Base-by-base conservation (phyloP, 2,797 vertebrate genomes). In the Pseudochromis fuscus region DNA sequence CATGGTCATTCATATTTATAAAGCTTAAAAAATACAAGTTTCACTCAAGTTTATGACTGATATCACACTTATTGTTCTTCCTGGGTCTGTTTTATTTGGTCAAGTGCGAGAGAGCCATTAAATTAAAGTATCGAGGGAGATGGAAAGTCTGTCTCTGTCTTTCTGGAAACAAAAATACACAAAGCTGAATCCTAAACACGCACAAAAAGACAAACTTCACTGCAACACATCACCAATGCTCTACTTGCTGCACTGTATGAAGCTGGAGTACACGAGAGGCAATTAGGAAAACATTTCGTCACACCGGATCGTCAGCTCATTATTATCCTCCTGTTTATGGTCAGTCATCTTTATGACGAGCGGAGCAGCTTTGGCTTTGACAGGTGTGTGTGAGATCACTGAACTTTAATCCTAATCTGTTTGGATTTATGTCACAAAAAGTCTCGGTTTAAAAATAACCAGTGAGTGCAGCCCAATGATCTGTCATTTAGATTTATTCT, bases 1-100 rank as follows among this genome's bases (percentile, higher is more conserved):
- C 49, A 71, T 55, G 65, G 50, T 25, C 28, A 77, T 83, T 82
- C 30, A 75, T 84, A 86, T 89, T 87, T 73, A 84, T 78, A 38
- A 76, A 66, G 51, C 40, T 62, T 74, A 19, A 12, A 45, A 48
- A 57, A 61, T 61, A 30, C 55, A 30, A 40, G 18, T 40, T 63
- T 68, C 45, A 27, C 19, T 44, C 35, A 44, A 66, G 68, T 67
- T 69, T 53, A 72, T 12, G 16, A 21, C 4, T 18, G 66, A 66
- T 59, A 72, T 67, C 55, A 25, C 0, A 53, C 37, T 40, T 5
- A 65, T 37, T 10, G 18, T 56, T 57, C 53, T 73, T 76, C 51
- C 53, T 53, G 33, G 0, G 33, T 38, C 57, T 49, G 67, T 72
- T 81, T 76, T 44, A 52, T 60, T 77, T 82, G 57, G 50, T 72